Percentiles rank a stretch among this genome's conserved stretches.
Evolutionary conservation across 92 coral and sea anemone genomes (phyloP).

Genomic region (Actinernus sp.): DNA sequence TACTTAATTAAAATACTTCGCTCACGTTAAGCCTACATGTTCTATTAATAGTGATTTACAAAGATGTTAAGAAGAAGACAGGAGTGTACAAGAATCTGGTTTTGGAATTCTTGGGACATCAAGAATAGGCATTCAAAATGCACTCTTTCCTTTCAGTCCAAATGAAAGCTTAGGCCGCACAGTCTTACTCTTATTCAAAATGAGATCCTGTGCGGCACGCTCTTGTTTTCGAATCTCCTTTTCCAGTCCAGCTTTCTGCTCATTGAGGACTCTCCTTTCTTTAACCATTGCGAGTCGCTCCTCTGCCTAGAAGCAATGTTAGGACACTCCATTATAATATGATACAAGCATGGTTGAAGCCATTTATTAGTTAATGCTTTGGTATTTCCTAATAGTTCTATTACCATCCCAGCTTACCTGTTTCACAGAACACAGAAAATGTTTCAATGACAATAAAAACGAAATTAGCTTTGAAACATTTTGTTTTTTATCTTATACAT

Average conservation of each 20-base stretch:
- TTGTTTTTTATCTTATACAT: too few species aligned
- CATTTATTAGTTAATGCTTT: not conserved
- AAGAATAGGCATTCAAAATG: too few species aligned
- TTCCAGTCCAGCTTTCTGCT: slow-evolving; percentile 84
- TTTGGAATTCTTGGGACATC: too few species aligned
- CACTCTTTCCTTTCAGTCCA: slow-evolving; percentile 86
- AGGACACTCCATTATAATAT: not conserved
- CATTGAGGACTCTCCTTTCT: slow-evolving; percentile 85
- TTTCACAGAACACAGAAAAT: too few species aligned
- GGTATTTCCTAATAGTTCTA: slow-evolving; percentile 1
- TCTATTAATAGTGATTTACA: too few species aligned
- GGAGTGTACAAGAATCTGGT: too few species aligned
- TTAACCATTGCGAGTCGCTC: slow-evolving; percentile 95
- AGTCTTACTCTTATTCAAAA: slow-evolving; percentile 91
- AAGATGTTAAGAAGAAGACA: too few species aligned
- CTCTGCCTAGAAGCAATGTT: slow-evolving; percentile 81
- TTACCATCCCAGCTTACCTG: too few species aligned
- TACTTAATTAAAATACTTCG: too few species aligned
- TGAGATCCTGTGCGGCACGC: slow-evolving; percentile 92
- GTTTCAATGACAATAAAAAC: too few species aligned
- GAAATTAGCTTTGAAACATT: too few species aligned
- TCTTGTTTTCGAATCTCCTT: slow-evolving; percentile 96
- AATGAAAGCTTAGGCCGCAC: slow-evolving; percentile 88
- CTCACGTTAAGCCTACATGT: too few species aligned
- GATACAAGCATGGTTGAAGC: not conserved